These are phyloP conservation scores for Ormyrus pomaceus DNA, from an alignment of 2,888 invertebrate species.

Conservation along the genomic window DNA sequence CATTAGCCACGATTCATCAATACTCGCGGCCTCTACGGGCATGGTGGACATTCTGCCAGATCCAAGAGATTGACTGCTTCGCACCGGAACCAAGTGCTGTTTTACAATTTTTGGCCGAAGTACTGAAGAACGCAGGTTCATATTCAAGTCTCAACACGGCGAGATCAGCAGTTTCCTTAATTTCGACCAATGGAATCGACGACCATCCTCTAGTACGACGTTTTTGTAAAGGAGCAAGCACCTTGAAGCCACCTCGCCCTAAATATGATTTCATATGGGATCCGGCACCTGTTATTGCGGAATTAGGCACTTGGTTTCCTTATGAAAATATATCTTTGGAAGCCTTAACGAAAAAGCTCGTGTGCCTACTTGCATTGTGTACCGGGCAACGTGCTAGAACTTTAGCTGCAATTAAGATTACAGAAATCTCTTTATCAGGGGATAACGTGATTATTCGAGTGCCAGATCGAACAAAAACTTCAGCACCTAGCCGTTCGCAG, in stretches of 20 bases:
- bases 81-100: background rate
- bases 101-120: background rate
- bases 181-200: background rate
- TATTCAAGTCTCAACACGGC: background rate
- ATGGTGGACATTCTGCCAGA: conserved; percentile 18
- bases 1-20: conserved; percentile 31
- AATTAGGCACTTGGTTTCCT: background rate
- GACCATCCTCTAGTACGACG: background rate
- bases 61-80: background rate
- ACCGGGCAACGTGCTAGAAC: background rate
- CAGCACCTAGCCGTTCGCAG: background rate
- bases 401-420: background rate
- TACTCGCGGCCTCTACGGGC: background rate
- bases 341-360: background rate
- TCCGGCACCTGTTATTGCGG: background rate
- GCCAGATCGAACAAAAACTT: background rate
- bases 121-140: background rate
- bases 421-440: background rate
- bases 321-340: background rate
- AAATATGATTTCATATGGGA: background rate
- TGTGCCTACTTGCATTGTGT: background rate
- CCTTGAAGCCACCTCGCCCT: background rate
- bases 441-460: background rate
- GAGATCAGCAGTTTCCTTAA: too few relatives aligned
- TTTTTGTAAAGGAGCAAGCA: background rate